phyloP scores from a whole-genome alignment of 2,888 invertebrate genomes.

The Megaustenia siamemsis region DNA sequence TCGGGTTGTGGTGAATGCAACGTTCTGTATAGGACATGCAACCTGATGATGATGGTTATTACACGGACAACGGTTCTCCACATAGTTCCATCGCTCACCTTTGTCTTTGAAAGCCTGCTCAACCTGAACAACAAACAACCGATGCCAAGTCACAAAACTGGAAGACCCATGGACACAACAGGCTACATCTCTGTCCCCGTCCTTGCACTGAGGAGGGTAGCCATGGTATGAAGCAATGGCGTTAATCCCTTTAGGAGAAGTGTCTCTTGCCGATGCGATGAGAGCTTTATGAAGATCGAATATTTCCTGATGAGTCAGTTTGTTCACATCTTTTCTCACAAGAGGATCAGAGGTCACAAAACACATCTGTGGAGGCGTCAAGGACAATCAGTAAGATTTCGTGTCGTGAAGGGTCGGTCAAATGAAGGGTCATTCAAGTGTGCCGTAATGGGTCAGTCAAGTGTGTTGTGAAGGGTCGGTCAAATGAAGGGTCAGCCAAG shows the following conservation, averaged over 20 bases:
- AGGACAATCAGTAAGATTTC: no score
- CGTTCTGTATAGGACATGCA: no score
- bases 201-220: constrained; percentile 45
- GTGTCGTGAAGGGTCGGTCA: no score
- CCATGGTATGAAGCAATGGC: constrained; percentile 50
- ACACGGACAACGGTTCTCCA: background rate
- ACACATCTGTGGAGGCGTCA: constrained; percentile 29
- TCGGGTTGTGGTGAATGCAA: no score
- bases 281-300: constrained; percentile 29
- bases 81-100: background rate
- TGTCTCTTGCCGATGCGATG: constrained; percentile 9
- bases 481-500: no score
- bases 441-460: no score
- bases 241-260: constrained; percentile 26
- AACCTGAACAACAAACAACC: constrained; percentile 56
- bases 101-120: constrained; percentile 52
- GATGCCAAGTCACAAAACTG: constrained; percentile 57
- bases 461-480: no score
- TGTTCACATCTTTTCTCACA: constrained; percentile 27
- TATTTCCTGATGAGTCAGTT: constrained; percentile 5
- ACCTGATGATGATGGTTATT: no score
- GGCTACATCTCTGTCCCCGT: constrained; percentile 31
- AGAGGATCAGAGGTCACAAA: background rate
- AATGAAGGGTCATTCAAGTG: no score
- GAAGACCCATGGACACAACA: constrained; percentile 60